phyloP scores from a whole-genome alignment of 1,140 invertebrate genomes.

The Papilio glaucus region DNA sequence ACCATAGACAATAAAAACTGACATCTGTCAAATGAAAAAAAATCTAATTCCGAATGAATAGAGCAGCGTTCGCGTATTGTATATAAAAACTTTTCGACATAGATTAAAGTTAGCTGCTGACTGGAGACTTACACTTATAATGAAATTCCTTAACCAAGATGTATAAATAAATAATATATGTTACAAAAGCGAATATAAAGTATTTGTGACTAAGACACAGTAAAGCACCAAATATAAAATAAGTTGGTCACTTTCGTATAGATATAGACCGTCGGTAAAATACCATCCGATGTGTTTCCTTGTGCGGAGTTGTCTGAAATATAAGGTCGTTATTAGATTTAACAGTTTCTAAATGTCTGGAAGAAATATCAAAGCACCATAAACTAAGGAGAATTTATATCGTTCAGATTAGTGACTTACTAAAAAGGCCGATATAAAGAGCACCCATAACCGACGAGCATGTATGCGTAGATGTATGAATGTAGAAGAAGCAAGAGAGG shows the following conservation, averaged over 20 bases:
- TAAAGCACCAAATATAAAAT: conserved; percentile 8
- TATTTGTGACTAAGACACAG: conserved; percentile 18
- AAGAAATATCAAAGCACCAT: too few relatives aligned
- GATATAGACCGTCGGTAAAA: too few relatives aligned
- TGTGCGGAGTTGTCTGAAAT: background rate
- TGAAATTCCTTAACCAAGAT: background rate
- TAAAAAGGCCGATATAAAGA: too few relatives aligned
- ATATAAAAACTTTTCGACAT: background rate
- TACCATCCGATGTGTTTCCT: background rate
- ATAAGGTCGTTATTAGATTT: background rate
- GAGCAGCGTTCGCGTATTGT: conserved; percentile 15
- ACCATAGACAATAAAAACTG: background rate
- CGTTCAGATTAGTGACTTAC: too few relatives aligned
- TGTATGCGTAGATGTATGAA: too few relatives aligned
- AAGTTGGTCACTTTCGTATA: too few relatives aligned
- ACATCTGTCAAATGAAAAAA: background rate
- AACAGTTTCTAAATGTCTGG: too few relatives aligned
- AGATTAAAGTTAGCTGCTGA: background rate
- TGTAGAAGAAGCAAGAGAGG: too few relatives aligned
- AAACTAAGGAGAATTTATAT: too few relatives aligned
- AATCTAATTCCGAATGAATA: background rate
- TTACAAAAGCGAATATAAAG: conserved; percentile 23
- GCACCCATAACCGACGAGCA: too few relatives aligned
- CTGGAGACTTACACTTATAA: background rate
- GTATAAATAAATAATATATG: conserved; percentile 30